phyloP scores from a whole-genome alignment of 2,113 vertebrate species.

The Cebidichthys violaceus region DNA sequence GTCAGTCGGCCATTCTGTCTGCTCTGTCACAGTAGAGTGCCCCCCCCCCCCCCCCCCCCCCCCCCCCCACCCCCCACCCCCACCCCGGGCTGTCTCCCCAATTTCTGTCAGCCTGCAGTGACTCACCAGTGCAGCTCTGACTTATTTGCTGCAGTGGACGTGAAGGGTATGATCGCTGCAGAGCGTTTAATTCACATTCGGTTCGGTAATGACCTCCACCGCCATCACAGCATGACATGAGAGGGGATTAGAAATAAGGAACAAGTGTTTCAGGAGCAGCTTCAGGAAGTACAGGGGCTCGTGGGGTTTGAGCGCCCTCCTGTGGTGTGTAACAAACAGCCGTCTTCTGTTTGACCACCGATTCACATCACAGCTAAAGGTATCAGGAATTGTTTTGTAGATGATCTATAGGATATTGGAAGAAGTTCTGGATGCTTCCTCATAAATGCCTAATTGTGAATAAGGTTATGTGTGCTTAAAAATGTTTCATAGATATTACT shows the following conservation, averaged over 20 bases:
- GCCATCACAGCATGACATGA: constrained; percentile 52
- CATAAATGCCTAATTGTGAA: not conserved
- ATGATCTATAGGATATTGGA: not conserved
- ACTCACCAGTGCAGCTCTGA: constrained; percentile 4
- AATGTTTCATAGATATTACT: not conserved
- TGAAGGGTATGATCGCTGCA: not conserved
- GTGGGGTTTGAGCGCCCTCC: constrained; percentile 67
- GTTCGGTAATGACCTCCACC: constrained; percentile 45
- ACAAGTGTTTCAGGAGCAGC: constrained; percentile 10
- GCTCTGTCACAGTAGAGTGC: constrained; percentile 41
- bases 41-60: not conserved
- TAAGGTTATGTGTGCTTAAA: not conserved
- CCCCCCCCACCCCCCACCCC: not conserved
- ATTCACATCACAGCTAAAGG: not conserved
- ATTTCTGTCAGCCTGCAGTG: constrained; percentile 28
- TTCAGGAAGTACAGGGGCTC: not conserved
- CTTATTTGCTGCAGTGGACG: not conserved
- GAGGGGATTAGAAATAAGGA: constrained; percentile 45
- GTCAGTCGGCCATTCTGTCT: constrained; percentile 81
- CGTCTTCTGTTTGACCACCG: not conserved
- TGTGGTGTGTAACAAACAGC: constrained; percentile 48
- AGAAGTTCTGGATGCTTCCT: not conserved
- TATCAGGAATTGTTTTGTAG: not conserved
- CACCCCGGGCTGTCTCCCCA: not conserved
- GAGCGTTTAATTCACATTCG: constrained; percentile 10